Evolutionary conservation across 2,888 invertebrate species (phyloP).

Genomic region (Alloplasta piceator): DNA sequence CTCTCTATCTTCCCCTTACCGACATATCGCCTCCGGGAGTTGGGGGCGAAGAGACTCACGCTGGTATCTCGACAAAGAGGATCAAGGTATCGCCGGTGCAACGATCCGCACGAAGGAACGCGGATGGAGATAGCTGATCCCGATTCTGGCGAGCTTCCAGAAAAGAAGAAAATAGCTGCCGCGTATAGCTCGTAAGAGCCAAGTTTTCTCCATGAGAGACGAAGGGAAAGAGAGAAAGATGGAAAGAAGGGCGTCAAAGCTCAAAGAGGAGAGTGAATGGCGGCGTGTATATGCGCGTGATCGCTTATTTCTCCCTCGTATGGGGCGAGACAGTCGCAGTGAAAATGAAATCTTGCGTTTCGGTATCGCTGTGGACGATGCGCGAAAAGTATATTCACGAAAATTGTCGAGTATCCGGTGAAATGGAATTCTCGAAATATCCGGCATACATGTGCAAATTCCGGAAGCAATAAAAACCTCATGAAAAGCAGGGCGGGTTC

Average conservation of each 20-base stretch:
- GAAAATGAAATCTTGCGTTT: slow-evolving; percentile 22
- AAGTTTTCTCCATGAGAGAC: slow-evolving; percentile 41
- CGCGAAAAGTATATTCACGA: background rate
- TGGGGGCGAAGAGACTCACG: slow-evolving; percentile 25
- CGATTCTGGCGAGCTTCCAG: slow-evolving; percentile 60
- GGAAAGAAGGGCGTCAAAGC: slow-evolving; percentile 41
- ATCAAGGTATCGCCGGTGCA: slow-evolving; percentile 64
- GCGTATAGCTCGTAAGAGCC: slow-evolving; percentile 51
- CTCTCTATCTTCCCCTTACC: background rate
- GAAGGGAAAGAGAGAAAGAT: slow-evolving; percentile 2
- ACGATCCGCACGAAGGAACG: slow-evolving; percentile 63
- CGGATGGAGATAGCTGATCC: slow-evolving; percentile 64
- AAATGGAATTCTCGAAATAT: slow-evolving; percentile 7
- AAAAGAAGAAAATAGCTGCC: slow-evolving; percentile 38
- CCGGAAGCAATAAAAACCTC: background rate
- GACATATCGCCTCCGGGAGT: slow-evolving; percentile 47
- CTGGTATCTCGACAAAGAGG: slow-evolving; percentile 59
- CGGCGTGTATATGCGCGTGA: slow-evolving; percentile 32
- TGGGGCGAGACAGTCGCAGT: slow-evolving; percentile 25
- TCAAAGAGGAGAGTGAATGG: slow-evolving; percentile 33
- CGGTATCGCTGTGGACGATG: background rate
- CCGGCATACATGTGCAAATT: background rate
- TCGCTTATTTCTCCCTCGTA: slow-evolving; percentile 47
- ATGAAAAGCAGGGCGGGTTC: too few species aligned
- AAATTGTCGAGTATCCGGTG: background rate